Evolutionary conservation across 2,888 invertebrate genomes (phyloP), one percentile per base, ranked within the genome.

Genomic region (Nebria brevicollis): DNA sequence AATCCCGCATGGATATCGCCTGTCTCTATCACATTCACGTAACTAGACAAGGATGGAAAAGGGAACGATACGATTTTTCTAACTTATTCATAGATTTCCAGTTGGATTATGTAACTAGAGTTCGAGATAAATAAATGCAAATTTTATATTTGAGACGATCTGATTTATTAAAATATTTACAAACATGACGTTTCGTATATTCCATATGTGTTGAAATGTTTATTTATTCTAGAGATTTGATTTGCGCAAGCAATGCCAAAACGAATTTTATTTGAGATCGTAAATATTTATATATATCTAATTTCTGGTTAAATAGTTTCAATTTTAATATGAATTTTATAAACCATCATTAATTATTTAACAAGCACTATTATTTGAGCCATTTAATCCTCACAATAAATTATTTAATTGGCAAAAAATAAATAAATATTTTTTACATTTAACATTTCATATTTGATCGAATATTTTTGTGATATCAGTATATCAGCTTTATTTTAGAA

Each of bases 21-120:
- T 41, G 43, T 79, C 74, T 79, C 79, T 26, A 41, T 79, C 34
- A 13, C 34, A 66, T 41, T 42, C 79, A 42, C 68, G 75, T 66
- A 68, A 20, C 2, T 11, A 1, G 72, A 54, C 13, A 68, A 72
- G 42, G 75, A 75, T 34, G 34, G 20, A 79, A 79, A 75, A 26
- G 75, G 79, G 79, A 74, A 66, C 70, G 70, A 34, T 26, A 20
- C 26, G 25, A 70, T 70, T 70, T 70, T 70, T 70, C 8, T 70
- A 15, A 70, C 13, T 70, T 70, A 70, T 70, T 70, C 70, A 70
- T 70, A 70, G 70, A 4, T 66, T 25, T 25, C 15, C 26, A 70
- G 20, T 11, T 54, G 4, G 76, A 70, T 77, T 77, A 43, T 42
- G 64, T 70, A 54, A 54, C 54, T 54, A 7, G 13, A 54, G 13